Base-by-base conservation (phyloP, 1,140 invertebrate species). In the Ostrea denselamellosa region DNA sequence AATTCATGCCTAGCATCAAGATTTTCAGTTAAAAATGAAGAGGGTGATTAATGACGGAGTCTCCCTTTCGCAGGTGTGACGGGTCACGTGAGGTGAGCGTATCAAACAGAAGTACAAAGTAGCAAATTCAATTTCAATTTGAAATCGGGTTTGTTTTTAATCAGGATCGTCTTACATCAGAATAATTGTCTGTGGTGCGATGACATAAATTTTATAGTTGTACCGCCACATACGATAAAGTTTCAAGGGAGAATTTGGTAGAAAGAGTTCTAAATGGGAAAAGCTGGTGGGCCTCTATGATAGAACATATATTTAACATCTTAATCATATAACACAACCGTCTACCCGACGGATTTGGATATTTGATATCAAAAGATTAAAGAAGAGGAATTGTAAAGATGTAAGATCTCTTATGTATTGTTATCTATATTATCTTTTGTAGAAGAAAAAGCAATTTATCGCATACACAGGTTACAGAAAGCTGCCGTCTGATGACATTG, bases 81-180 rank as follows among this genome's bases (percentile, higher is more conserved):
- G 68, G 68, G 68, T 77, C 68, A 34, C 9, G 14, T 25, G 14
- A 25, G 68, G 68, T 77, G 12, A 77, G 17, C 25, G 22, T 9
- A 77, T 77, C 68, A 77, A 77, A 77, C 68, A 34, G 68, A 34
- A 77, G 68, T 77, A 34, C 68, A 77, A 77, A 77, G 68, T 77
- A 77, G 68, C 68, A 77, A 77, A 77, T 77, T 77, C 68, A 77
- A 77, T 77, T 77, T 77, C 68, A 77, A 25, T 77, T 77, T 77
- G 68, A 77, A 77, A 77, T 77, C 68, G 68, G 68, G 68, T 77
- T 77, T 77, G 68, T 77, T 77, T 77, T 77, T 77, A 77, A 77
- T 77, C 68, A 77, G 68, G 22, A 28, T 77, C 68, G 68, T 77
- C 68, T 77, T 77, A 77, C 68, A 77, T 77, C 68, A 28, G 68